Base-by-base conservation (phyloP, 2,797 vertebrate genomes). In the Onychomys arenicola region DNA sequence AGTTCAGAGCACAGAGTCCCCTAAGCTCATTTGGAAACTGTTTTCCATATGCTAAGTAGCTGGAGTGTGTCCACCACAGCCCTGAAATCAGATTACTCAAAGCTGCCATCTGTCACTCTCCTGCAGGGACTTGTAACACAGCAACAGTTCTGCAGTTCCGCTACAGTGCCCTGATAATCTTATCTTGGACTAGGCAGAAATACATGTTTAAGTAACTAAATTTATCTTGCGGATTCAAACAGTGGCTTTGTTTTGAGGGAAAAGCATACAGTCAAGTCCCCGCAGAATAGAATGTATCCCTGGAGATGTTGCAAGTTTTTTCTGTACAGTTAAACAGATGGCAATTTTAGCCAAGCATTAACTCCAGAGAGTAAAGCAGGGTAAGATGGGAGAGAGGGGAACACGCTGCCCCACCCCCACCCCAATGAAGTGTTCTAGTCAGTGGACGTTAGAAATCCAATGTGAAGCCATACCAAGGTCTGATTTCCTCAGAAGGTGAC, bases 81-180 rank as follows among this genome's bases (percentile, higher is more conserved):
- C 80, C 78, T 73, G 77, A 91, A 96, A 94, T 75, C 75, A 2
- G 46, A 94, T 95, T 78, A 84, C 80, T 57, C 75, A 80, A 78
- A 84, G 95, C 83, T 27, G 59, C 95, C 97, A 96, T 85, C 97
- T 96, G 96, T 76, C 86, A 88, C 61, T 88, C 57, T 82, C 65
- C 77, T 89, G 57, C 91, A 82, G 81, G 0, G 11, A 88, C 89
- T 59, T 81, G 61, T 19, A 40, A 86, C 67, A 46, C 13, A 46
- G 43, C 67, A 59, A 69, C 71, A 52, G 77, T n/a, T 63, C 73
- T 32, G 0, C 0, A 52, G 57, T 29, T 90, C 91, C 57, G 69
- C 78, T 75, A 88, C 59, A 40, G 73, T 29, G 3, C 32, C 63
- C 81, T 46, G 25, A 90, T 90, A 16, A 90, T 90, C 90, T 96